A percentile compares a stretch with the other conserved stretches of the same genome.
phyloP scores from a whole-genome alignment of 2,113 vertebrate species.

The Pitta sordida region DNA sequence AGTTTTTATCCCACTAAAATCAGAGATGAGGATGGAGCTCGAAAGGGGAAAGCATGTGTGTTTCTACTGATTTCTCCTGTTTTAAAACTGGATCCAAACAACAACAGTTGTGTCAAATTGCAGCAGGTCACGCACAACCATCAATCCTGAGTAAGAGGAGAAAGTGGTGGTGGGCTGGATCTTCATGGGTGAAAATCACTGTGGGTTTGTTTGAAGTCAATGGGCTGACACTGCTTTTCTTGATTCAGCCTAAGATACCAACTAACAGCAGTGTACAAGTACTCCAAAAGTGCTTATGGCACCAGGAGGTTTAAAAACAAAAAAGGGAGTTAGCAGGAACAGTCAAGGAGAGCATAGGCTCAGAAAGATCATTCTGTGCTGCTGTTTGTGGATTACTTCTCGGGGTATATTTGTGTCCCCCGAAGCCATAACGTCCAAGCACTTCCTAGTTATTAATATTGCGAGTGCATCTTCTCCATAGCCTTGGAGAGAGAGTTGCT shows the following conservation, averaged over 20 bases:
- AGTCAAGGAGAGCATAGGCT: neutral
- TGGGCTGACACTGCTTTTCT: neutral
- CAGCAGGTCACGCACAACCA: fast-evolving
- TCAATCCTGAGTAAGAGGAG: neutral
- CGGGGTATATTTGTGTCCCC: neutral
- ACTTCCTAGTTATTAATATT: neutral
- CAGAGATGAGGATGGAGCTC: neutral
- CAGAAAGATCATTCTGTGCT: neutral
- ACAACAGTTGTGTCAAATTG: neutral
- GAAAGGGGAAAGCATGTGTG: neutral
- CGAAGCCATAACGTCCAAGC: neutral
- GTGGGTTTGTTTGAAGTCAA: neutral
- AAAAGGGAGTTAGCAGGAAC: neutral
- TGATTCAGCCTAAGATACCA: neutral
- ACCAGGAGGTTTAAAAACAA: neutral
- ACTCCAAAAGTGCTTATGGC: neutral
- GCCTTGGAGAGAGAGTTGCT: neutral
- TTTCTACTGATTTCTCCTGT: neutral
- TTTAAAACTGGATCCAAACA: neutral
- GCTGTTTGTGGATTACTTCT: neutral
- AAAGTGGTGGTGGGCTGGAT: neutral
- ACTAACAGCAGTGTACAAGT: neutral
- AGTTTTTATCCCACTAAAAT: neutral
- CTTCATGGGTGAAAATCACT: neutral
- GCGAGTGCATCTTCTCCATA: neutral